Conservation (phyloP, 2,797 vertebrate species). For the Tenualosa thibaudeaui region DNA sequence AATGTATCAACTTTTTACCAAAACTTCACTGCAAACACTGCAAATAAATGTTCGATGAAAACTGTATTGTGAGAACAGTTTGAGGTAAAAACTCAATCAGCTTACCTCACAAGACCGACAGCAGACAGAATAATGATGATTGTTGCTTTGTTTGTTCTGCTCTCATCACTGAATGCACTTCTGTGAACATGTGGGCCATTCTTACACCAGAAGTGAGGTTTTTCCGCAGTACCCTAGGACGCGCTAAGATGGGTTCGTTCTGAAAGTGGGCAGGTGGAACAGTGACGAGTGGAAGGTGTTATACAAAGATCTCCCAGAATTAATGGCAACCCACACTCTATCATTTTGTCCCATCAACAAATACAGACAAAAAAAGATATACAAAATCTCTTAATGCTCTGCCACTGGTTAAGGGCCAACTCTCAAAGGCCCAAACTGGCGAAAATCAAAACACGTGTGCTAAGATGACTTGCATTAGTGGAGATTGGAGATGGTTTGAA, state of each 20-base stretch:
- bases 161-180: constrained; percentile 36
- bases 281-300: constrained; percentile 32
- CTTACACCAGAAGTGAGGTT: constrained; percentile 34
- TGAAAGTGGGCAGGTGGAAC: constrained; percentile 49
- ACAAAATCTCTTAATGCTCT: too few species aligned
- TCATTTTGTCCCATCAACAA: not conserved
- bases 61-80: not conserved
- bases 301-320: not conserved
- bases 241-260: constrained; percentile 41
- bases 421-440: not conserved
- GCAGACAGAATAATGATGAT: constrained; percentile 57
- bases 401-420: not conserved
- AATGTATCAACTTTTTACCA: not conserved
- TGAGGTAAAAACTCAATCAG: not conserved
- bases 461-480: not conserved
- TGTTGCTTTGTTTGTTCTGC: constrained; percentile 49
- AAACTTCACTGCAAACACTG: not conserved
- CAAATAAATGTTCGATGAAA: not conserved
- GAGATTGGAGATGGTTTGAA: not conserved
- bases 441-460: not conserved
- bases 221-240: constrained; percentile 45
- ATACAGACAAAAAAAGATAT: not conserved
- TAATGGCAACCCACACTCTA: not conserved
- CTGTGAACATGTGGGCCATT: constrained; percentile 47
- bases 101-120: not conserved